phyloP scores from a whole-genome alignment of 1,140 invertebrate genomes.

The Neodiprion virginianus region DNA sequence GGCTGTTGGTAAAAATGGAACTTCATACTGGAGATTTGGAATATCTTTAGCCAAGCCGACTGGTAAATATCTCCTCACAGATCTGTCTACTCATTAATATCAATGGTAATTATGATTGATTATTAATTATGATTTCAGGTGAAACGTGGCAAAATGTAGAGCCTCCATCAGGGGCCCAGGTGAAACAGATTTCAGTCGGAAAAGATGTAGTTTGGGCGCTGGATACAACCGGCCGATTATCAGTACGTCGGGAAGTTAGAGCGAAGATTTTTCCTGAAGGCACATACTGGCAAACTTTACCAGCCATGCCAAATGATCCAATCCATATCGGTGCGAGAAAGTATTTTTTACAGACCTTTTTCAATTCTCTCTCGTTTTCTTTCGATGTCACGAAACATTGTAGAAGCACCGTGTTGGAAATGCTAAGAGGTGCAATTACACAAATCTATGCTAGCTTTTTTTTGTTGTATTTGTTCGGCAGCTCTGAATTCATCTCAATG shows the following conservation, averaged over 20 bases:
- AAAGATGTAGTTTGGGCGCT: constrained; percentile 74
- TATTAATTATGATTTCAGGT: constrained; percentile 43
- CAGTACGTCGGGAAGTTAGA: constrained; percentile 71
- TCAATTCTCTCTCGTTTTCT: constrained; percentile 27
- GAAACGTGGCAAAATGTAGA: constrained; percentile 69
- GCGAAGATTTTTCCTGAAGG: constrained; percentile 76
- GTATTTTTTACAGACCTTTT: constrained; percentile 19
- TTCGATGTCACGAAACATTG: constrained; percentile 21
- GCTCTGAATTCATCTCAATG: too few relatives aligned
- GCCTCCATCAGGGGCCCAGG: constrained; percentile 69
- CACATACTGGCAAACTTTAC: constrained; percentile 72
- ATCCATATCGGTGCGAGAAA: constrained; percentile 61
- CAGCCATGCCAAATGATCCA: constrained; percentile 65
- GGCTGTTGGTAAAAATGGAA: constrained; percentile 85
- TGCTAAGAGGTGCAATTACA: neutral
- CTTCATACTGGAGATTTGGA: constrained; percentile 78
- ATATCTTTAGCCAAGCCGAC: constrained; percentile 70
- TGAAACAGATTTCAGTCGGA: constrained; percentile 80
- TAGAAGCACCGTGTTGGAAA: neutral
- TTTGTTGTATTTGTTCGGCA: too few relatives aligned
- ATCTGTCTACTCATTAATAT: constrained; percentile 34
- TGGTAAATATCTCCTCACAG: constrained; percentile 60
- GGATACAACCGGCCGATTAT: constrained; percentile 68
- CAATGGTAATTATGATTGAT: constrained; percentile 23
- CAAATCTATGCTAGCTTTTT: neutral